phyloP scores from a whole-genome alignment of 2,113 vertebrate genomes.

The Python bivittatus region DNA sequence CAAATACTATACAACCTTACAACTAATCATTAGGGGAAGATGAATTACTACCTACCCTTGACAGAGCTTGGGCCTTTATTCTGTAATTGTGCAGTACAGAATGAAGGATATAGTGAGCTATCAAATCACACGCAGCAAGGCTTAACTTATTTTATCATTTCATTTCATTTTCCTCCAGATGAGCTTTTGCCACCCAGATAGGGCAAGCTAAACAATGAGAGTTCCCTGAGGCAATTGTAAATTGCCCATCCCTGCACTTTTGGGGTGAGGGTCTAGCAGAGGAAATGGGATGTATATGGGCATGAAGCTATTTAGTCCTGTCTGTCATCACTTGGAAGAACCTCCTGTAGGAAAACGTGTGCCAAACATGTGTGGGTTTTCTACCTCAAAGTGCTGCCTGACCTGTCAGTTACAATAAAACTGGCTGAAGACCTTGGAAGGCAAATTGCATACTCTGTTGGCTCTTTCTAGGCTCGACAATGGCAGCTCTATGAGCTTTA shows the following conservation, averaged over 20 bases:
- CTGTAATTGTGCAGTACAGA: background rate
- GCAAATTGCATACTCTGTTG: conserved; percentile 32
- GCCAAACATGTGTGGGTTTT: conserved; percentile 43
- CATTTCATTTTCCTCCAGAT: background rate
- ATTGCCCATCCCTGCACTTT: conserved; percentile 16
- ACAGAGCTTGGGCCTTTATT: background rate
- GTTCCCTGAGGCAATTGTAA: conserved; percentile 7
- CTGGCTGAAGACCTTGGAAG: conserved; percentile 28
- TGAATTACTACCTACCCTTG: background rate
- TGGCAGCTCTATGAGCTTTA: conserved; percentile 36
- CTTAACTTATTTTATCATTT: background rate
- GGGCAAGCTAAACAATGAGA: conserved; percentile 3
- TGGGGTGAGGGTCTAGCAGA: background rate
- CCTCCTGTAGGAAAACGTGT: conserved; percentile 26
- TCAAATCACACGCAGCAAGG: background rate
- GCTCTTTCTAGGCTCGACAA: conserved; percentile 23
- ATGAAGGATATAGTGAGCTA: background rate
- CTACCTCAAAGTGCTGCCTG: conserved; percentile 28
- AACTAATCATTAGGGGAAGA: background rate
- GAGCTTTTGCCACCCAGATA: conserved; percentile 10
- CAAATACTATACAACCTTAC: background rate
- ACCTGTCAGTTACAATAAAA: conserved; percentile 44
- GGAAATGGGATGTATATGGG: background rate
- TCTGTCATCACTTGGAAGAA: conserved; percentile 36
- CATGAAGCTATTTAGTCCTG: conserved; percentile 20